Evolutionary conservation across 2,113 vertebrate genomes (phyloP), one percentile per base, ranked within the genome.

Genomic region (Pionites leucogaster): DNA sequence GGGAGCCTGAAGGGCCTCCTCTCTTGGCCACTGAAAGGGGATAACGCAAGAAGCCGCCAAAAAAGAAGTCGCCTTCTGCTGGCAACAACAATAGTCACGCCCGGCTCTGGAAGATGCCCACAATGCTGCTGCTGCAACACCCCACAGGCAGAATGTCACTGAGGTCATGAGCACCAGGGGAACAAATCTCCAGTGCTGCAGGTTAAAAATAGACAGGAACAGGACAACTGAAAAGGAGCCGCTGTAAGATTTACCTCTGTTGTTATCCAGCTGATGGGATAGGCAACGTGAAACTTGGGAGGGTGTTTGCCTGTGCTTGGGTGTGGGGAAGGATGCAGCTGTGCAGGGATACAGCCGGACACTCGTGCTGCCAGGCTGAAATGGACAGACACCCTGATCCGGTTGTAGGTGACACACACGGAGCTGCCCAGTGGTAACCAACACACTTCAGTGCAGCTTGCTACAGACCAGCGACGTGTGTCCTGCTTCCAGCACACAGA

Each of bases 41-140:
- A 97, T 95, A 97, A 88, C 1, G 0, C 49, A 33, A 91, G 93
- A 15, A 82, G 90, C 5, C 8, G 88, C 95, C 95, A 97, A 92
- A 42, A 82, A 6, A 3, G 16, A 69, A 53, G 84, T 5, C 39
- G 90, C 33, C 19, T 62, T 93, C 35, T 3, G 84, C 88, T 97
- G 96, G 96, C 96, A 97, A 76, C 93, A 97, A 97, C 95, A 97
- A 95, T 96, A 96, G 95, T 93, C 92, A 96, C 57, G 92, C 35
- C 85, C 0, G 28, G 28, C 74, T 25, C 53, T 5, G 17, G 27
- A 19, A 27, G 88, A 64, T 35, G 85, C 88, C 90, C 23, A 87
- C 95, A 68, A 55, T 42, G 90, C 85, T 85, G 78, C 2, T 50
- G 25, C 71, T 69, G 20, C 82, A 72, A 90, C 31, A 88, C 74